phyloP scores from a whole-genome alignment of 2,888 invertebrate genomes.

The Psylliodes chrysocephalus region DNA sequence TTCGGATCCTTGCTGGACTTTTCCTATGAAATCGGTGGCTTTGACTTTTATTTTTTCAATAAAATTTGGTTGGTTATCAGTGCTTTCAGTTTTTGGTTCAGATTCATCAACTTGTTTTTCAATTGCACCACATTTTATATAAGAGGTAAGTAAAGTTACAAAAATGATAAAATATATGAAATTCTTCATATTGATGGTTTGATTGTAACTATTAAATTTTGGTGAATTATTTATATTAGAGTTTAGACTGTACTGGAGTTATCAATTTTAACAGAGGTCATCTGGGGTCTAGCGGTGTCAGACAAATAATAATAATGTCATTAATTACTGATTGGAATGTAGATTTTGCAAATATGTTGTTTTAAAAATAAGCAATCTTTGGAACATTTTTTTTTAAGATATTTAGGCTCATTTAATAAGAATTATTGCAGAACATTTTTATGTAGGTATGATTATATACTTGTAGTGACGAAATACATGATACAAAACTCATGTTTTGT shows the following conservation, averaged over 20 bases:
- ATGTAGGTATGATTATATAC: too few relatives aligned
- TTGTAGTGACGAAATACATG: too few relatives aligned
- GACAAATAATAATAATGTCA: background rate
- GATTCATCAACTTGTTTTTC: background rate
- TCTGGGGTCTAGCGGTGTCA: background rate
- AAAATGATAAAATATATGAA: background rate
- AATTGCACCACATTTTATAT: background rate
- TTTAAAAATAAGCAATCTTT: too few relatives aligned
- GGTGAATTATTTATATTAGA: too few relatives aligned
- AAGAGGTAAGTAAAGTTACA: background rate
- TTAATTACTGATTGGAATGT: background rate
- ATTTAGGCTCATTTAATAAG: too few relatives aligned
- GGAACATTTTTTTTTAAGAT: too few relatives aligned
- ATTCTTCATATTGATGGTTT: background rate
- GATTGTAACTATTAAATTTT: background rate
- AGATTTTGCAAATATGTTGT: too few relatives aligned
- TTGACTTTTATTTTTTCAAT: slow-evolving; percentile 2
- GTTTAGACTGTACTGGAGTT: background rate
- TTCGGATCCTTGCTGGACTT: background rate
- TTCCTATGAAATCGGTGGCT: background rate
- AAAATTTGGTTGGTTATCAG: background rate
- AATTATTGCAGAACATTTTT: too few relatives aligned
- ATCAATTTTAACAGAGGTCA: background rate
- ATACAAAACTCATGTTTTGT: too few relatives aligned
- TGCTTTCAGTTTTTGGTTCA: background rate